Conservation (phyloP, 2,113 vertebrate genomes). For the Trochalopteron elliotii region DNA sequence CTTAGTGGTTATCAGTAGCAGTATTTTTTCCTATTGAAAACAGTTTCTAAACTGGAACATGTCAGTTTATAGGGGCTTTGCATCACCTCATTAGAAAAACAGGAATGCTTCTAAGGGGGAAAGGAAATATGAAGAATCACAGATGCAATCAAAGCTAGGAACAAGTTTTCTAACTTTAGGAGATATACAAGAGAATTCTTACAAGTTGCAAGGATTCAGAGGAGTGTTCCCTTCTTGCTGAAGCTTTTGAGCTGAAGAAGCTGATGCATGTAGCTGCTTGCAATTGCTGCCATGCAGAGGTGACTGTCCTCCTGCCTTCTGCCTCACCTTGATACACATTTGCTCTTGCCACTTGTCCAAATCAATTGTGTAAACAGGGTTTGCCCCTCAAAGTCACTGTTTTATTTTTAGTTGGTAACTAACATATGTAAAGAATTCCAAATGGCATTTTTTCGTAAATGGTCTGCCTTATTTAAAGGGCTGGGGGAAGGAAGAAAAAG, state of each 20-base stretch:
- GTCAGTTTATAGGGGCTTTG: neutral
- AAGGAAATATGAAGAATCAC: neutral
- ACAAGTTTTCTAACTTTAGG: neutral
- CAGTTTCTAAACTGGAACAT: neutral
- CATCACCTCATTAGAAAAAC: neutral
- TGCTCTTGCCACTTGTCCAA: neutral
- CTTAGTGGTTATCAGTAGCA: neutral
- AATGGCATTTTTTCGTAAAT: neutral
- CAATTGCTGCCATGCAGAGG: neutral
- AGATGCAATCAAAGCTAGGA: neutral
- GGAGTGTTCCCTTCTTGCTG: neutral
- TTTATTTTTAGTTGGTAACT: neutral
- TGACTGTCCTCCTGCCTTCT: neutral
- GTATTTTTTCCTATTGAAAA: neutral
- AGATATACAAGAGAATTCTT: neutral
- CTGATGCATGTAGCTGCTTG: neutral
- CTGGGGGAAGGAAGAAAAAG: neutral
- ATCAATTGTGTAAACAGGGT: neutral
- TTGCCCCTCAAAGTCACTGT: neutral
- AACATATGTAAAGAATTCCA: neutral
- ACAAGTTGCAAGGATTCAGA: neutral
- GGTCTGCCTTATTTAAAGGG: neutral
- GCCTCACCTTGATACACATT: neutral
- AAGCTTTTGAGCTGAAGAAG: neutral
- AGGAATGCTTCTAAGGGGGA: neutral